Evolutionary conservation across 2,113 vertebrate species (phyloP), one percentile per base, ranked within the genome.

Genomic region (Apaloderma vittatum): DNA sequence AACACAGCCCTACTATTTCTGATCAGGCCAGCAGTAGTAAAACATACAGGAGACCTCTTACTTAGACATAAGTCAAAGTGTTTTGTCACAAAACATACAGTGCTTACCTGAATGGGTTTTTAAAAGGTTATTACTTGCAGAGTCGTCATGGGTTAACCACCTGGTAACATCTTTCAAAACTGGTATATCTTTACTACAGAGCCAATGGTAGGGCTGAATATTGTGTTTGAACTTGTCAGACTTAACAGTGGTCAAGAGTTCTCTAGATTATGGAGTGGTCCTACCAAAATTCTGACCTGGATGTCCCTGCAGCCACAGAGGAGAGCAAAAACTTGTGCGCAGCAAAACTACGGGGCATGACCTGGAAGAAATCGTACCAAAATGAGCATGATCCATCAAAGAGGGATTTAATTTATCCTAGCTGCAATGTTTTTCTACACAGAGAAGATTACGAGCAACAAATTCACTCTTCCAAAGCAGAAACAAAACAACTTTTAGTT

Each of bases 401-500:
- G 2, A 2, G 37, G 1, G 58, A 61, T 82, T 79, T 57, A n/a
- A 91, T 93, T 94, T 67, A 93, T n/a, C 83, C 61, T 3, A 29
- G 55, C 86, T 80, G 43, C 54, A 76, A 63, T 27, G 49, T 51
- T 66, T 75, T 84, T 32, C 70, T 82, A 89, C 71, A 88, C 30
- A 91, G 86, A 77, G 51, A 58, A 91, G 77, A 95, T 94, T 34
- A 82, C 73, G 86, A 97, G 92, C 72, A 89, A 92, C 70, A 80
- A 74, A 96, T 40, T 55, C 86, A 18, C 87, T 92, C 76, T 90
- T 82, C 55, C 72, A 84, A 92, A 93, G 52, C 86, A 71, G 66
- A 92, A 97, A 89, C 65, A 81, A 95, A 93, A 86, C 95, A 97
- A 97, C 89, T 96, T 91, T 95, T 97, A 98, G 94, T 97, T 97